These are phyloP conservation scores for Pharmacophagus antenor DNA, from an alignment of 2,888 invertebrate genomes.

Conservation along the genomic window DNA sequence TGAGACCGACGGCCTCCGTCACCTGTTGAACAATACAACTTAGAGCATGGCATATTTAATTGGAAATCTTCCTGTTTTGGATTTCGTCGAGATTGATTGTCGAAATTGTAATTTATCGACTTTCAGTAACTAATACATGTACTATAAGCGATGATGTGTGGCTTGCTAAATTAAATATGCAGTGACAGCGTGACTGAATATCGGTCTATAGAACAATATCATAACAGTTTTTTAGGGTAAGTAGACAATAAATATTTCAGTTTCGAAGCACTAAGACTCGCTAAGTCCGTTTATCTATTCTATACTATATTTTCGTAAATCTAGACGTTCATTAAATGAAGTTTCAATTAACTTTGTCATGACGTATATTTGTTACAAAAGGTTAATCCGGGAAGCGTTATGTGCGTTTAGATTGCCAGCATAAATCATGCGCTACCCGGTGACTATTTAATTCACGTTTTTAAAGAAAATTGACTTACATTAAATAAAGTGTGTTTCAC, in stretches of 20 bases:
- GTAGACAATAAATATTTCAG: constrained; percentile 4
- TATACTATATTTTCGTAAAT: too few species aligned
- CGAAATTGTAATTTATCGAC: too few species aligned
- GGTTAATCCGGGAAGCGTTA: constrained; percentile 62
- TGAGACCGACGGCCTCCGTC: constrained; percentile 82
- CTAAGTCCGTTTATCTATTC: constrained; percentile 14
- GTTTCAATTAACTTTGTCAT: background rate
- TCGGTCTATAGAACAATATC: constrained; percentile 40
- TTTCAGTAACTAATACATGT: constrained; percentile 7
- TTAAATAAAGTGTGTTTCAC: constrained; percentile 64
- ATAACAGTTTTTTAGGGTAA: background rate
- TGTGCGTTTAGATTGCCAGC: constrained; percentile 69
- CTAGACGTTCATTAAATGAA: too few species aligned
- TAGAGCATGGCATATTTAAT: constrained; percentile 50
- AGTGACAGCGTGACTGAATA: constrained; percentile 62
- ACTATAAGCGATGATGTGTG: constrained; percentile 66
- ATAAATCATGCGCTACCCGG: constrained; percentile 75
- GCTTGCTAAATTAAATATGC: constrained; percentile 63
- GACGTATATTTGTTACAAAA: constrained; percentile 26
- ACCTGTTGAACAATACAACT: constrained; percentile 82
- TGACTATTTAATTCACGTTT: constrained; percentile 73
- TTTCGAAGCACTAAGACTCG: constrained; percentile 20
- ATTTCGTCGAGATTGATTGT: too few species aligned
- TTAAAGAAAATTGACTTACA: constrained; percentile 73
- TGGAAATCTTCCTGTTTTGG: too few species aligned